Conservation (phyloP, 2,797 vertebrate genomes). For the Pyrocephalus nanus region DNA sequence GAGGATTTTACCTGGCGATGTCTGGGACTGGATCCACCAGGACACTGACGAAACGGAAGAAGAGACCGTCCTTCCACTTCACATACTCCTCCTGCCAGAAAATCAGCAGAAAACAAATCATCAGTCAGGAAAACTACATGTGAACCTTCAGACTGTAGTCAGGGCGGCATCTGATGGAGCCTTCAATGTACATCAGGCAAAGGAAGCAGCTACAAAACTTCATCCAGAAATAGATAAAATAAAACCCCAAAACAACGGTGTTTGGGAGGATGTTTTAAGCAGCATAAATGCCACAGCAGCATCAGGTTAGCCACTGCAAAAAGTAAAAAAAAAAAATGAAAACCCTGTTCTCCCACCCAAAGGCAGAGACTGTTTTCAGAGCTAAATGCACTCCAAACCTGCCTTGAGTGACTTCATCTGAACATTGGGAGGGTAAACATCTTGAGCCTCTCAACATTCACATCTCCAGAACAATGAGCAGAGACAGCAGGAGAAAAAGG, state of each 20-base stretch:
- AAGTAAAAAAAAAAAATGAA: background rate
- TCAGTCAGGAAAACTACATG: background rate
- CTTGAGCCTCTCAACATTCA: background rate
- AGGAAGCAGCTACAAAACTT: background rate
- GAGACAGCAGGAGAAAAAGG: background rate
- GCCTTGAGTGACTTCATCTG: background rate
- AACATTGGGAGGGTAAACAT: background rate
- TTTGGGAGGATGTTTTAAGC: background rate
- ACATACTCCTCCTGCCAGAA: constrained; percentile 90
- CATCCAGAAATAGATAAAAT: background rate
- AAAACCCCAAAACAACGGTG: background rate
- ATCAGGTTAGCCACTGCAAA: background rate
- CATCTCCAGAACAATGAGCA: background rate
- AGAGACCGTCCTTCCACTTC: constrained; percentile 93
- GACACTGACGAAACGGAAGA: constrained; percentile 86
- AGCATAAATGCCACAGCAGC: background rate
- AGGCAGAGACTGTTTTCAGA: background rate
- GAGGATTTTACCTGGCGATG: constrained; percentile 84
- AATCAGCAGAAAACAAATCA: background rate
- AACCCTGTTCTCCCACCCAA: background rate
- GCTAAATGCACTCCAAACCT: background rate
- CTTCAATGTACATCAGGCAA: background rate
- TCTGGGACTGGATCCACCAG: constrained; percentile 88
- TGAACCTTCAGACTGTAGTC: background rate
- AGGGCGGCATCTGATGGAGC: background rate